Evolutionary conservation across 2,888 invertebrate species (phyloP), one percentile per base, ranked within the genome.

Genomic region (Drosophila cyrtoloma): DNA sequence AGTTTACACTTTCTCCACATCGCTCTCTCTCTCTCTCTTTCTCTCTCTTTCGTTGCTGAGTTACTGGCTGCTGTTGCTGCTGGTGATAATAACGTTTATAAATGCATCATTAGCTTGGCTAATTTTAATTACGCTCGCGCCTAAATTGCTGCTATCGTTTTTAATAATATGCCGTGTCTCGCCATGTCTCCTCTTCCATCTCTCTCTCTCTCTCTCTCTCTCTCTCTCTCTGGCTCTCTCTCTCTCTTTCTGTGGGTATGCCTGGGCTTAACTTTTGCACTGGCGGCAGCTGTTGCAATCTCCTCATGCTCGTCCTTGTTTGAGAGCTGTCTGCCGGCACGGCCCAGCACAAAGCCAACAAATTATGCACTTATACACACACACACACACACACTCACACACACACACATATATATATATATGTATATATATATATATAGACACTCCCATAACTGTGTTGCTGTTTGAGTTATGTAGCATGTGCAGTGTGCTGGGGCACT

Each of bases 71-170:
- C 53, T 62, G 51, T 69, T 69, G 30, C 47, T 42, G 61, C 42
- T 72, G 71, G 26, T 75, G 69, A 71, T 79, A 74, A 77, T 77
- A 72, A 65, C 77, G 66, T 72, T 86, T 89, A 84, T 80, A 89
- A 89, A 86, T 87, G 86, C 88, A 84, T 89, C 90, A 87, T 86
- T 86, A 89, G 81, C 76, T 81, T 84, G 82, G 83, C 90, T 89
- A 89, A 86, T 86, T 87, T 89, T 87, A 86, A 89, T 86, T 87
- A 87, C 90, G 73, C 75, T 71, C 72, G 61, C 74, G 88, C 85
- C 85, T 72, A 82, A 89, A 86, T 86, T 86, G 81, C 90, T 82
- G 90, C 90, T 89, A 86, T 89, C 75, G 85, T 85, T 89, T 85
- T 87, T 89, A 89, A 89, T 87, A 86, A 87, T 78, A 82, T 65